Evolutionary conservation across 1,140 invertebrate genomes (phyloP), one percentile per base, ranked within the genome.

Genomic region (Caenorhabditis briggsae): DNA sequence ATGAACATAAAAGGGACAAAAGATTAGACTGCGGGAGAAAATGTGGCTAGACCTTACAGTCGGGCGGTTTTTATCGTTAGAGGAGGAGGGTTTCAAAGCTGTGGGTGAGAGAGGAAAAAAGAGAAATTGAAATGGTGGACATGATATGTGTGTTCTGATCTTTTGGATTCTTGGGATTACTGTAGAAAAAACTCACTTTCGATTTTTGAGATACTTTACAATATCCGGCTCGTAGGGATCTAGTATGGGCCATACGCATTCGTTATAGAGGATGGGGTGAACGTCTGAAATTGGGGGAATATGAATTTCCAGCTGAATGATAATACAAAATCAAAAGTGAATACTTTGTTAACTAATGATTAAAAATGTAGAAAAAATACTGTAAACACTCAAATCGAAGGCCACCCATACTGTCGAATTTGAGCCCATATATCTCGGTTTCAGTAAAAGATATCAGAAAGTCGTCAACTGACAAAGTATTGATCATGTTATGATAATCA

Each of bases 221-320:
- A 78, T 78, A 78, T 78, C 70, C 46, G 70, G 70, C 70, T 78
- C 70, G 46, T 78, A 78, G 12, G 70, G 70, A 23, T 78, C 70
- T 23, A 78, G 46, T 9, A 78, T 78, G 50, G 70, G 70, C 70
- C 70, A 78, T 20, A 14, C 33, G n/a, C 70, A 78, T 78, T 78
- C 70, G 50, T 78, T 78, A 46, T 78, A 78, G n/a, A 78, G 46
- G 18, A 78, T 78, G 11, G 70, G 70, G n/a, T 78, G 70, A 18
- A 50, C 70, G 14, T 78, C 70, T 78, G 70, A 23, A 78, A 65
- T 41, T 2, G 23, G 61, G 33, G 14, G 46, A 11, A 20, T 53
- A 53, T 2, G 50, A 33, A 3, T 33, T 33, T 33, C 33, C 33
- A 33, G 33, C 33, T 33, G 33, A 33, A 33, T 33, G 33, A 33